Evolutionary conservation across 2,888 invertebrate species (phyloP), one percentile per base, ranked within the genome.

Genomic region (Agrypnus murinus): DNA sequence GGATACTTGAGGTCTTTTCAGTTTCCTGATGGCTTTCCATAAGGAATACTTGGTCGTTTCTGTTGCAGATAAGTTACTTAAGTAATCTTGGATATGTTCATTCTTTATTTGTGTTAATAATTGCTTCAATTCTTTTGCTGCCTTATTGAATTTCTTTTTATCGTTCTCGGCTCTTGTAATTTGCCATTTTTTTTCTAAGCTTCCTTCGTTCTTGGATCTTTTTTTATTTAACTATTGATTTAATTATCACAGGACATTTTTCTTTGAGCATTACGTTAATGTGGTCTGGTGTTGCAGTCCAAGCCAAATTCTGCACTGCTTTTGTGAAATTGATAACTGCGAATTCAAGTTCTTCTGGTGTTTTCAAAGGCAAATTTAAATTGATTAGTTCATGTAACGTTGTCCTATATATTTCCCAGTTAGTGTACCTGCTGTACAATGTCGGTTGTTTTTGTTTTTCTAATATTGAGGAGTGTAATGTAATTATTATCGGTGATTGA

Each of bases 31-130:
- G 48, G 48, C 17, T 48, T 48, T 48, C 48, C 48, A n/a, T 3
- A 19, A 9, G 2, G 50, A 25, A n/a, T 19, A 25, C 31, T 19
- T 12, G 2, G 25, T 50, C 12, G 8, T 31, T 50, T 50, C 50
- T 50, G 12, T 19, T 50, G 50, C 31, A 31, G 50, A 31, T 19
- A 50, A 19, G 15, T 48, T 48, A 48, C 48, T 48, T 17, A 48
- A 19, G 34, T 34, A 34, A 19, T 48, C 48, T 14, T 48, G 48
- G 48, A 48, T 15, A 19, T 14, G 10, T 48, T 48, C 8, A 48
- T 48, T 48, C 5, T 48, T 48, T 14, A 48, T 48, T 15, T 48
- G 17, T 15, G 6, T 9, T 34, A 34, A 34, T 34, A 34, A 9
- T 34, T 34, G 34, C 9, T 34, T 34, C 34, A 34, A 6, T 9